Percentiles rank a stretch among this genome's conserved stretches.
Conservation (phyloP, 2,113 vertebrate species). For the Zingel zingel region DNA sequence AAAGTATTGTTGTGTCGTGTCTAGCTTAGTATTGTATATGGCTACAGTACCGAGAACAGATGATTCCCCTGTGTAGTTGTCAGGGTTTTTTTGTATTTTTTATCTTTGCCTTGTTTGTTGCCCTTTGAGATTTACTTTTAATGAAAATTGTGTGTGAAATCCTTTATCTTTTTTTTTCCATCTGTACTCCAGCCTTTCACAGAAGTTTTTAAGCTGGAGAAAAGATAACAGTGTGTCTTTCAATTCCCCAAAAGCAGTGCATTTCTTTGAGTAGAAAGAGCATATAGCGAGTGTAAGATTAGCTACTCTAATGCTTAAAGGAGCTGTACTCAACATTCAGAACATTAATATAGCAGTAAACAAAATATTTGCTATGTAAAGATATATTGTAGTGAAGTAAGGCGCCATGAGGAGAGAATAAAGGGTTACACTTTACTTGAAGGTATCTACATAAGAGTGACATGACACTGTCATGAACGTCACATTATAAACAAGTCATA, state of each 20-base stretch:
- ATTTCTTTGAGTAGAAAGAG: not conserved
- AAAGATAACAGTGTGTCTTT: constrained; percentile 11
- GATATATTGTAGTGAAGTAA: too few relatives aligned
- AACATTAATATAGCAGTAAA: too few relatives aligned
- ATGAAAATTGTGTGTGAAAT: constrained; percentile 31
- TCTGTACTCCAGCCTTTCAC: constrained; percentile 17
- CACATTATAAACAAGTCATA: too few relatives aligned
- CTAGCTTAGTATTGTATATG: constrained; percentile 23
- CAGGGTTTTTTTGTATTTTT: not conserved
- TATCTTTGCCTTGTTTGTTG: constrained; percentile 32
- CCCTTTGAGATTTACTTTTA: constrained; percentile 34
- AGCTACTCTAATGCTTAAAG: not conserved
- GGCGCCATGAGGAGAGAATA: too few relatives aligned
- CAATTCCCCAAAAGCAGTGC: not conserved
- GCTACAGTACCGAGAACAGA: not conserved
- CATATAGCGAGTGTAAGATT: not conserved
- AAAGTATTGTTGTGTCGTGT: not conserved
- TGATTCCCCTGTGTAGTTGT: constrained; percentile 25
- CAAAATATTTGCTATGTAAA: too few relatives aligned
- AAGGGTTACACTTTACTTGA: too few relatives aligned
- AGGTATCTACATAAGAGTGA: too few relatives aligned
- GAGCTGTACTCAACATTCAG: too few relatives aligned
- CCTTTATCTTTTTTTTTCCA: constrained; percentile 14
- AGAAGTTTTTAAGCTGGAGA: constrained; percentile 18
- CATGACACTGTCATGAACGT: too few relatives aligned